Base-by-base conservation (phyloP, 2,797 vertebrate genomes). In the Typhlichthys eigenmanni region DNA sequence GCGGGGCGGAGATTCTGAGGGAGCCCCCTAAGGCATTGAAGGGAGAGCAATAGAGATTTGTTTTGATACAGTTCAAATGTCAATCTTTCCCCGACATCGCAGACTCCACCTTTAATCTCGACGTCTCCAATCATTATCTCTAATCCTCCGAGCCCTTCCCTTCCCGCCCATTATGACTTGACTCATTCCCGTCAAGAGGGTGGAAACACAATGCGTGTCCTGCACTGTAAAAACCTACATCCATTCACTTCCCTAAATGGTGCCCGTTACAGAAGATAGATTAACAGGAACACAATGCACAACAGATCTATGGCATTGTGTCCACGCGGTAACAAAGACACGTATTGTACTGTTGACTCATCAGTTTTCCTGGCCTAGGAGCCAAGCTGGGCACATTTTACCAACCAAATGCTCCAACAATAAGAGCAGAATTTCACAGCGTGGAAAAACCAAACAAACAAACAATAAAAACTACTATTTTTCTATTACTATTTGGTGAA, bases 211-310 rank as follows among this genome's bases (percentile, higher is more conserved):
- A 72, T 47, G 29, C 47, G 55, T 47, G 62, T 60, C 62, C 52
- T 65, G 16, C 38, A 7, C 13, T 50, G 58, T 13, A 58, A 50
- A 69, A 66, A 67, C 71, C 48, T 70, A 49, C 54, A 62, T 46
- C 24, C 64, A 45, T 62, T 61, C 34, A 58, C 60, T 71, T 71
- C 69, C 69, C 62, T 66, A 54, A 43, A 58, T 45, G 49, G 47
- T 65, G 57, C 53, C 56, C 66, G 58, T 61, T 64, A 64, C 68
- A 32, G 69, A 66, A 76, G 66, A 58, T 55, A 64, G 59, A 47
- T 68, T 50, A 70, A 62, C 55, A 57, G 58, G 38, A 13, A 52
- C 60, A 70, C 64, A 68, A 76, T 60, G 55, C 58, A 38, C 58
- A 66, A 58, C 34, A 52, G 47, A 76, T 68, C 61, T 68, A 62